Conservation (phyloP, 2,888 invertebrate genomes). For the Diaprepes abbreviatus region DNA sequence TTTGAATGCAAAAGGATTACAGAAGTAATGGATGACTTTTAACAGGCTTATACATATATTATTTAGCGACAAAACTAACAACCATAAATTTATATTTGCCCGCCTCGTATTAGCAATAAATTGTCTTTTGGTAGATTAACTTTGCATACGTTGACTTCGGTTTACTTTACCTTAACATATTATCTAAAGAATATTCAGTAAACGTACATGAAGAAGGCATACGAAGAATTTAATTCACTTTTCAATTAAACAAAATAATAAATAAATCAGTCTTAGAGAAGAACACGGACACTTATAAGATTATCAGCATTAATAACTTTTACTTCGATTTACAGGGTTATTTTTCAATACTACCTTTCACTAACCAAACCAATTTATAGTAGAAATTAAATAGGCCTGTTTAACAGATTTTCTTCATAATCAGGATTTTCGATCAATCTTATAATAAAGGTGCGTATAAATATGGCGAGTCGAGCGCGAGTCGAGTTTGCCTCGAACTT, state of each 20-base stretch:
- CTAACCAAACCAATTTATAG: background rate
- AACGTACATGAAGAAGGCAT: constrained; percentile 38
- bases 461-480: no score
- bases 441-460: no score
- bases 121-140: constrained; percentile 48
- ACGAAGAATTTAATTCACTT: constrained; percentile 42
- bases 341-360: background rate
- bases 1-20: constrained; percentile 40
- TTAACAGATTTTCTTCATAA: no score
- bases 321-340: background rate
- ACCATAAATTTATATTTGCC: constrained; percentile 49
- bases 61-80: constrained; percentile 47
- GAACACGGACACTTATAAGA: constrained; percentile 5
- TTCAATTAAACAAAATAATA: constrained; percentile 49
- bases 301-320: background rate
- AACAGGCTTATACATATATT: constrained; percentile 37
- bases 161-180: constrained; percentile 41
- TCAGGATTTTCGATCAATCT: no score
- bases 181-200: constrained; percentile 48
- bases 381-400: background rate
- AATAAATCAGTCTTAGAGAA: constrained; percentile 33
- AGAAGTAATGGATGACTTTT: constrained; percentile 35
- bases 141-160: constrained; percentile 43
- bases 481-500: no score
- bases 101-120: constrained; percentile 47